Evolutionary conservation across 92 coral and sea anemone genomes (phyloP), one percentile per base, ranked within the genome.

Genomic region (Heliopora coerulea): DNA sequence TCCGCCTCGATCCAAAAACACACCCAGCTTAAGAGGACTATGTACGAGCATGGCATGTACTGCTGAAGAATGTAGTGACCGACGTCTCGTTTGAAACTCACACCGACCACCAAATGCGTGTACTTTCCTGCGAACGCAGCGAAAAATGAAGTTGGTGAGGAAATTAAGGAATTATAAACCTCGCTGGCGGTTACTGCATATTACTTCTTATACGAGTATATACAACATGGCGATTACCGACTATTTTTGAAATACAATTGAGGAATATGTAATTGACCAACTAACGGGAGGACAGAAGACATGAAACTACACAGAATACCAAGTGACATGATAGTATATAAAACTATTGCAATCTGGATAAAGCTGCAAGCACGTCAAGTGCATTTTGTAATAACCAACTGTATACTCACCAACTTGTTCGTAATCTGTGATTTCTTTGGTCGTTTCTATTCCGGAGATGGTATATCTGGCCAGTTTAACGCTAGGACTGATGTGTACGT

Each of bases 1-100:
- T 80, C 91, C 54, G 78, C 82, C 60, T 49, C 82, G 24, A 87
- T 87, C 91, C 91, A 87, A 79, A 87, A 87, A 40, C 83, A 83
- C 52, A 84, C 81, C 91, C 90, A 86, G 12, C 87, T 82, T 26
- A 86, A 62, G 12, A 86, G 77, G 10, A 86, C 90, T 26, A 86
- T 61, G 13, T 80, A 84, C 20, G 85, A 68, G 24, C 88, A 78
- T 3, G 91, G 91, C 56, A 82, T 76, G 68, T 70, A 83, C 35
- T 84, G 73, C 40, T 84, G 79, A 56, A 87, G 79, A 50, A 83
- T 76, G 70, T 84, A 87, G 49, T 84, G 85, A 30, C 83, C 91
- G 35, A 87, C 31, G 49, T 87, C 88, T 23, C 91, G 88, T 46
- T 78, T 81, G 73, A 87, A 87, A n/a, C 35, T 46, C 28, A 67